A percentile compares a stretch with the other conserved stretches of the same genome.
These are phyloP conservation scores for Nasonia oneida DNA, from an alignment of 2,888 invertebrate species.

Conservation along the genomic window DNA sequence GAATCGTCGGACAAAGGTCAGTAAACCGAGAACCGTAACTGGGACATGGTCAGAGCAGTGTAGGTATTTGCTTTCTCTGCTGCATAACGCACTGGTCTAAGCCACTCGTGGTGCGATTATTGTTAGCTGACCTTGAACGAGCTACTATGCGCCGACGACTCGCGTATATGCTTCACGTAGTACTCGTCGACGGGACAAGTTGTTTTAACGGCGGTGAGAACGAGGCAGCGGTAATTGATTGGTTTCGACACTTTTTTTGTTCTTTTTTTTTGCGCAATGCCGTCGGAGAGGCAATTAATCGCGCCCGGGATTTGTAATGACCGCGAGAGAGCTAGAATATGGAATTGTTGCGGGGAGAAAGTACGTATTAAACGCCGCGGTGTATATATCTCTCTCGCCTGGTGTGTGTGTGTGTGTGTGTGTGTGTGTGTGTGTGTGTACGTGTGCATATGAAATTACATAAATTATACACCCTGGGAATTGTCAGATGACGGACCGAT, in stretches of 20 bases:
- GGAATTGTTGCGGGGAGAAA: slow-evolving; percentile 50
- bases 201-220: neutral
- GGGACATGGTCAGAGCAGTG: slow-evolving; percentile 40
- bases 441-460: slow-evolving; percentile 21
- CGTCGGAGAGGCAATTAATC: neutral
- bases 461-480: slow-evolving; percentile 25
- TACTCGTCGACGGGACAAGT: neutral
- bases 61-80: slow-evolving; percentile 55
- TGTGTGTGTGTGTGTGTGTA: neutral
- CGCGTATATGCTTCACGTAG: neutral
- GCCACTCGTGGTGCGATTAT: slow-evolving; percentile 13
- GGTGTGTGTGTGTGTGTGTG: neutral
- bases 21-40: slow-evolving; percentile 50
- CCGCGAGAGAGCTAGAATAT: slow-evolving; percentile 18
- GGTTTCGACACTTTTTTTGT: slow-evolving; percentile 30
- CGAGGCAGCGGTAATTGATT: neutral
- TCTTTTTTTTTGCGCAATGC: slow-evolving; percentile 10
- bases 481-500: neutral
- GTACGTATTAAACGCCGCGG: neutral
- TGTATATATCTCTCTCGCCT: too few relatives aligned
- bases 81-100: neutral
- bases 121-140: slow-evolving; percentile 26
- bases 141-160: neutral
- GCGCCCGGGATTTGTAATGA: slow-evolving; percentile 25
- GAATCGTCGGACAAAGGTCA: slow-evolving; percentile 35